Evolutionary conservation across 2,113 vertebrate species (phyloP).

Genomic region (Lagopus muta): DNA sequence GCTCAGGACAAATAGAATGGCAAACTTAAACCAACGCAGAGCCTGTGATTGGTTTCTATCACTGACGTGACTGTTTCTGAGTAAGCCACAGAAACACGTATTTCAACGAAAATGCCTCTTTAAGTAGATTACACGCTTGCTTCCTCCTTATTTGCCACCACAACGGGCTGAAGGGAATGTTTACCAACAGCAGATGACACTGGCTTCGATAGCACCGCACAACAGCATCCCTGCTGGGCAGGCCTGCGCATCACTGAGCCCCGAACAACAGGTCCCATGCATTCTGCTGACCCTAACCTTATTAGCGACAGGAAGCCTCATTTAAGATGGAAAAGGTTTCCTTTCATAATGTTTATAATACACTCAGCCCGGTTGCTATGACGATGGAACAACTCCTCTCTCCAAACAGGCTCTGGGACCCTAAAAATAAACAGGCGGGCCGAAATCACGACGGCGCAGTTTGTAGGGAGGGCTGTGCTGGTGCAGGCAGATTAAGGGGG

Average conservation of each 20-base stretch:
- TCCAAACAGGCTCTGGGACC: slow-evolving; percentile 54
- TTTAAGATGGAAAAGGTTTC: slow-evolving; percentile 41
- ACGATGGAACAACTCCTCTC: slow-evolving; percentile 61
- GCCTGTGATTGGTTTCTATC: neutral
- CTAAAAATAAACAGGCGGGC: slow-evolving; percentile 61
- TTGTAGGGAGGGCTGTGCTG: neutral
- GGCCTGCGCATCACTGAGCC: neutral
- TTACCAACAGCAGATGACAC: slow-evolving; percentile 27
- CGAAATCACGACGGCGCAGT: neutral
- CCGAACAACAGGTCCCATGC: rapidly evolving
- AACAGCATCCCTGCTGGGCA: neutral
- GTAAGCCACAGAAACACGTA: neutral
- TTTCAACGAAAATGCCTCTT: neutral
- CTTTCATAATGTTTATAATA: slow-evolving; percentile 64
- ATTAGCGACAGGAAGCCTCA: neutral
- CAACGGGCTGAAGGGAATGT: neutral
- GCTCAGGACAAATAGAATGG: rapidly evolving
- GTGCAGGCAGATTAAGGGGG: neutral
- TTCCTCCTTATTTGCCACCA: neutral
- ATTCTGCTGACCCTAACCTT: neutral
- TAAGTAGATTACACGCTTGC: neutral
- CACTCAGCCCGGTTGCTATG: slow-evolving; percentile 67
- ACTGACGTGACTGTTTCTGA: neutral
- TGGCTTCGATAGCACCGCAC: neutral
- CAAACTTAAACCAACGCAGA: neutral